Evolutionary conservation across 2,113 vertebrate genomes (phyloP).

Genomic region (Otolemur garnettii): DNA sequence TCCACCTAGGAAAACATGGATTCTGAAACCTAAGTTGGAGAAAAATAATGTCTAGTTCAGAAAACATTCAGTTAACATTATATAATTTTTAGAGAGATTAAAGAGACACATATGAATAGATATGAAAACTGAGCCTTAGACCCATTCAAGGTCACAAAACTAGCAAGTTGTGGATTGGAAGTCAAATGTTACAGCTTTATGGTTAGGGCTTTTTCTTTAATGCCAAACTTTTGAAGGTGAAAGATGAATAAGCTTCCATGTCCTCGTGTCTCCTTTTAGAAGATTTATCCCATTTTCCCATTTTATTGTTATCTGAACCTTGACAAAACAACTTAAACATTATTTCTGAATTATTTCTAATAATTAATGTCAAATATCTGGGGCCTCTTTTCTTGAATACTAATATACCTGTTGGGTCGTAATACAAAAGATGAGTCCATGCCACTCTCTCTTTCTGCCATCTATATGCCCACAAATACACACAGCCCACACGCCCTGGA

Average conservation of each 20-base stretch:
- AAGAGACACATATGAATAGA: background rate
- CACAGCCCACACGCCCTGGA: background rate
- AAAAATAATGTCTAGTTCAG: background rate
- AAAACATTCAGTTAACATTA: background rate
- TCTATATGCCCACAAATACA: background rate
- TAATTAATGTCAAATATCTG: background rate
- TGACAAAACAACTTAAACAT: background rate
- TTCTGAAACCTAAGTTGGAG: background rate
- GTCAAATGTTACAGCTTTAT: background rate
- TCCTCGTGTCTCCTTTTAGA: background rate
- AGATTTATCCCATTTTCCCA: background rate
- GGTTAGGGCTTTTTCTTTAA: background rate
- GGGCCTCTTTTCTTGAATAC: background rate
- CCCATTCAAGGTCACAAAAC: background rate
- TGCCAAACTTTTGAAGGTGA: background rate
- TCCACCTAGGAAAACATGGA: background rate
- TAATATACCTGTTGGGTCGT: background rate
- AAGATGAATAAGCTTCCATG: background rate
- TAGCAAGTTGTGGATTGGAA: background rate
- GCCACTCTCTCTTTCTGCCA: background rate
- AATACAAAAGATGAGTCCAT: background rate
- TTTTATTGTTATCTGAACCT: background rate
- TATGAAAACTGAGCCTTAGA: background rate
- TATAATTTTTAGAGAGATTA: background rate
- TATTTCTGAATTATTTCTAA: background rate